phyloP scores from a whole-genome alignment of 2,888 invertebrate species.

The Adelphocoris suturalis region DNA sequence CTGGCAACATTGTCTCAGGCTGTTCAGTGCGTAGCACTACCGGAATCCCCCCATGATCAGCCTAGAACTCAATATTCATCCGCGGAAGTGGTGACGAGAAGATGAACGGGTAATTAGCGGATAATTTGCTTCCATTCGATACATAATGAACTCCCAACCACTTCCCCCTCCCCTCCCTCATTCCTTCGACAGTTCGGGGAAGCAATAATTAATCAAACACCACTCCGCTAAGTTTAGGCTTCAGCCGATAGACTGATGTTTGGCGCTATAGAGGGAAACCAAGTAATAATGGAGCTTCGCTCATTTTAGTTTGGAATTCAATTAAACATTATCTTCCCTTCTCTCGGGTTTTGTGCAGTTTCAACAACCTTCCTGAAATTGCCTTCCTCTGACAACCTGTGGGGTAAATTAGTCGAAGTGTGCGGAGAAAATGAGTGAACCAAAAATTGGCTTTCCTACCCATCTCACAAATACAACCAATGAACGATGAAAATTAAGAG shows the following conservation, averaged over 20 bases:
- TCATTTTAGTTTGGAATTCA: slow-evolving; percentile 51
- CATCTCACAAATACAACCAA: too few species aligned
- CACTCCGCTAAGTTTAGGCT: slow-evolving; percentile 52
- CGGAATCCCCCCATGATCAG: neutral
- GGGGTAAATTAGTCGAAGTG: neutral
- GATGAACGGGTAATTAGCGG: slow-evolving; percentile 58
- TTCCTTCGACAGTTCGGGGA: neutral
- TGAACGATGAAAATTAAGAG: too few species aligned
- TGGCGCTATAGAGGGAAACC: slow-evolving; percentile 37
- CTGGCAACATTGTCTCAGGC: neutral
- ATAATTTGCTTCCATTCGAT: slow-evolving; percentile 67
- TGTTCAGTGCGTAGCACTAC: neutral
- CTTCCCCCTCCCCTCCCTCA: neutral
- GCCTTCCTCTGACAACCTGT: neutral
- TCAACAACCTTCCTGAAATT: neutral
- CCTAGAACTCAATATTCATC: slow-evolving; percentile 43
- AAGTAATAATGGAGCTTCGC: slow-evolving; percentile 51
- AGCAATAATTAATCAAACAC: slow-evolving; percentile 66
- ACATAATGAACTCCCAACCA: slow-evolving; percentile 58
- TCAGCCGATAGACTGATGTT: slow-evolving; percentile 37
- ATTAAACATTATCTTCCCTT: slow-evolving; percentile 7
- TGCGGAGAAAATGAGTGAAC: too few species aligned
- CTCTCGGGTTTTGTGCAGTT: neutral
- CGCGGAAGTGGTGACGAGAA: slow-evolving; percentile 34
- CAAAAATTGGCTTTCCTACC: too few species aligned